Base-by-base conservation (phyloP, 1,140 invertebrate species). In the Megalopta genalis region DNA sequence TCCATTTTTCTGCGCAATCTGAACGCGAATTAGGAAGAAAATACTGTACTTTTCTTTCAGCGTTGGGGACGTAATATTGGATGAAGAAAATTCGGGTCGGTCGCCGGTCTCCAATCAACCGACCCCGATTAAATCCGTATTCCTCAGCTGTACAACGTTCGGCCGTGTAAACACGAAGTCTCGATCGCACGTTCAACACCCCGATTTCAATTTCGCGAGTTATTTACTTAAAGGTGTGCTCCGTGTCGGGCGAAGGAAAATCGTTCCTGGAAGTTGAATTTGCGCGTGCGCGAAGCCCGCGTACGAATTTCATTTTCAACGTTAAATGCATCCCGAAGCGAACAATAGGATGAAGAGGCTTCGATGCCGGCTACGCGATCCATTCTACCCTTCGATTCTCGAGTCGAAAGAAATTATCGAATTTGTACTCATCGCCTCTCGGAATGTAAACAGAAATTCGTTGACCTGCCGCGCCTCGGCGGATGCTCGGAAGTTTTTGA, bases 131-230 rank as follows among this genome's bases (percentile, higher is more conserved):
- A 75, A 67, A 52, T 5, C 25, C 23, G 18, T 63, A 32, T 18
- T 32, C 42, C 16, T 25, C 57, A 21, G 2, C 16, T 23, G n/a
- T 49, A 21, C 32, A 25, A 54, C 62, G n/a, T 52, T 59, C 62
- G 1, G 0, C 4, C 25, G 25, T 57, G 81, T 71, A 84, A 84
- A 67, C 32, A 60, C 66, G 16, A 12, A 21, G 18, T 14, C n/a
- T 16, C 42, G 46, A 42, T 59, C 42, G 54, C 59, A 62, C 76
- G 77, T 77, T 84, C 72, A 57, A 59, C 54, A 54, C 73, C 62
- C 82, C 52, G 54, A 76, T 85, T 86, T 83, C 80, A 85, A 86
- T 86, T 77, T 80, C 72, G 59, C 52, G 68, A 60, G 59, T 80
- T 85, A 86, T 85, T 86, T 85, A 70, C 57, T 23, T 37, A 59